These are phyloP conservation scores for Leptogaster cylindrica DNA, from an alignment of 2,888 invertebrate species.

Conservation along the genomic window DNA sequence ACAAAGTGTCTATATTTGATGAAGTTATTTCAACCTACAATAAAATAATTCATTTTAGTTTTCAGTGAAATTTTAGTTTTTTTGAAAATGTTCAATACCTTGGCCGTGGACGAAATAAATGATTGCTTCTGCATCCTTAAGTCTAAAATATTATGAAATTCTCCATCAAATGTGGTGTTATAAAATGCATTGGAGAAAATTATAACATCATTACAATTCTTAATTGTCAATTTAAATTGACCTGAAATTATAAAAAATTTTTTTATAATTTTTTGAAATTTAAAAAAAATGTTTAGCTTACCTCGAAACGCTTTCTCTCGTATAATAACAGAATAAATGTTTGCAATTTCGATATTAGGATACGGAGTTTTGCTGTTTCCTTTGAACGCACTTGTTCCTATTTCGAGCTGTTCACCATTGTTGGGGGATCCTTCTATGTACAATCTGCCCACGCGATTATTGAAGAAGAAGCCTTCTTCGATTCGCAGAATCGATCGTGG, in stretches of 20 bases:
- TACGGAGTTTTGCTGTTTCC: constrained; percentile 55
- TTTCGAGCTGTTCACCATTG: constrained; percentile 55
- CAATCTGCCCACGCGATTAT: constrained; percentile 56
- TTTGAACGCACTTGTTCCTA: constrained; percentile 54
- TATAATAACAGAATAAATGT: constrained; percentile 55
- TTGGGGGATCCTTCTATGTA: constrained; percentile 53
- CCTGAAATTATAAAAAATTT: constrained; percentile 47
- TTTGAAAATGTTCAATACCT: constrained; percentile 49
- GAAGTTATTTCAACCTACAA: constrained; percentile 55
- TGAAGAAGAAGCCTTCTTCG: constrained; percentile 53
- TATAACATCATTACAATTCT: constrained; percentile 53
- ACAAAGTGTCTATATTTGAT: constrained; percentile 54
- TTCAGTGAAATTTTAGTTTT: no score
- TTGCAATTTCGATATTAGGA: constrained; percentile 57
- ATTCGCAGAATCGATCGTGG: constrained; percentile 52
- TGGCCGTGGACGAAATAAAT: constrained; percentile 56
- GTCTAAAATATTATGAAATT: constrained; percentile 53
- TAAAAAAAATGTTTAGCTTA: constrained; percentile 48
- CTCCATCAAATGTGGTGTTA: constrained; percentile 55
- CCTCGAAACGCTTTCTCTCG: constrained; percentile 55
- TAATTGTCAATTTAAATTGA: constrained; percentile 56
- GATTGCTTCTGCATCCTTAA: constrained; percentile 56
- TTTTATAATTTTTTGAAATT: not conserved
- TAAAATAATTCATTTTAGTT: constrained; percentile 28
- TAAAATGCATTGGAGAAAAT: constrained; percentile 55